Evolutionary conservation across 2,888 invertebrate genomes (phyloP).

Genomic region (Troides aeacus): DNA sequence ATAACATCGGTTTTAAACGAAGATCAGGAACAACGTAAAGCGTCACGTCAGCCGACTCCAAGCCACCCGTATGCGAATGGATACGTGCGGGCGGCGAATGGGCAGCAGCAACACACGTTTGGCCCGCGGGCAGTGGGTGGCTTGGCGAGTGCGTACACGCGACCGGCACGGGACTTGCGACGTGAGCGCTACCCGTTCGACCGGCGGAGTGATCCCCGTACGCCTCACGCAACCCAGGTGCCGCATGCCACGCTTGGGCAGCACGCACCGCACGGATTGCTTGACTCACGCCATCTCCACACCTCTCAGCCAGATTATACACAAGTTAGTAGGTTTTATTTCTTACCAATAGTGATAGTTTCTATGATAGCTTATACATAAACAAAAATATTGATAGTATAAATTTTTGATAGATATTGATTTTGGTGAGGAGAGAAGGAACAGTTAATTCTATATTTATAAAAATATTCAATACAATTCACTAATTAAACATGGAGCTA

Average conservation of each 20-base stretch:
- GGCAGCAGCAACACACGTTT: conserved; percentile 30
- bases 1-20: conserved; percentile 93
- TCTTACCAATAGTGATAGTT: too few species aligned
- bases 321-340: conserved; percentile 52
- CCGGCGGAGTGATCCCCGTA: conserved; percentile 47
- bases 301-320: conserved; percentile 66
- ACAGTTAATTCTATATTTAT: not conserved
- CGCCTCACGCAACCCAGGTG: conserved; percentile 44
- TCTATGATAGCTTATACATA: too few species aligned
- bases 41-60: conserved; percentile 45
- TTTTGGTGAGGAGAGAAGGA: not conserved
- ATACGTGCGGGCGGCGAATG: conserved; percentile 48
- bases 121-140: conserved; percentile 35
- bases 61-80: conserved; percentile 54
- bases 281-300: conserved; percentile 46
- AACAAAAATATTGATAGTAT: too few species aligned
- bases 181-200: conserved; percentile 64
- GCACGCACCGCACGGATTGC: conserved; percentile 44
- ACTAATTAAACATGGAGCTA: not conserved
- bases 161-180: conserved; percentile 47
- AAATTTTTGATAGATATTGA: not conserved
- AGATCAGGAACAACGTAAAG: conserved; percentile 79
- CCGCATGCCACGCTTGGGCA: conserved; percentile 47
- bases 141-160: conserved; percentile 36
- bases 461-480: not conserved